phyloP scores from a whole-genome alignment of 1,140 invertebrate genomes.

The Tetragnatha versicolor region DNA sequence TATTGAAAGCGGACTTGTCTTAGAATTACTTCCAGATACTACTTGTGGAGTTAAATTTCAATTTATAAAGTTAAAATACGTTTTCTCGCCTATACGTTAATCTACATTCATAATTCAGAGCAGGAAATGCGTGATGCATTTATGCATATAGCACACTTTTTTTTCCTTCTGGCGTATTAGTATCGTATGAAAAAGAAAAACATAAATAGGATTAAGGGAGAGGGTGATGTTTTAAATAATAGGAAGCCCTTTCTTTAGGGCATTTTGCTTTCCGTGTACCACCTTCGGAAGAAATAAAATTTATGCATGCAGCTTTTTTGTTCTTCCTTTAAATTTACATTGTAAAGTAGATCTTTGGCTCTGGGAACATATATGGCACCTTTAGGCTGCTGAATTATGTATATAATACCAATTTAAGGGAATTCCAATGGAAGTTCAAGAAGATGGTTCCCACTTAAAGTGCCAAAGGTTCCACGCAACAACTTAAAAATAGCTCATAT shows the following conservation, averaged over 20 bases:
- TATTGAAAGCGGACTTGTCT: conserved; percentile 1
- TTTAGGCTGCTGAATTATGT: conserved; percentile 19
- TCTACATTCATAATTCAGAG: conserved; percentile 20
- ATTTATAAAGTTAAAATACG: conserved; percentile 17
- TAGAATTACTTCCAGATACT: neutral
- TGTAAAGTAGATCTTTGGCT: neutral
- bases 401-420: conserved; percentile 24
- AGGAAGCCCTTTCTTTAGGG: neutral
- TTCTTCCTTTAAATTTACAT: conserved; percentile 17
- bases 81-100: conserved; percentile 15
- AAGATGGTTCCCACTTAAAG: no score
- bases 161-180: conserved; percentile 5
- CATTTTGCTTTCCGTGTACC: neutral
- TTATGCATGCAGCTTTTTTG: neutral
- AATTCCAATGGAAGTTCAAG: conserved; percentile 1
- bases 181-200: conserved; percentile 19
- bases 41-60: conserved; percentile 14
- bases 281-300: conserved; percentile 6
- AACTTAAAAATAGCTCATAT: no score
- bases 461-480: no score
- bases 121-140: conserved; percentile 4
- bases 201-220: conserved; percentile 1
- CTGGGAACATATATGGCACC: neutral
- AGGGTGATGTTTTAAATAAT: conserved; percentile 15
- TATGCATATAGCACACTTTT: conserved; percentile 4